Evolutionary conservation across 2,888 invertebrate species (phyloP).

Genomic region (Trichacis sp.): DNA sequence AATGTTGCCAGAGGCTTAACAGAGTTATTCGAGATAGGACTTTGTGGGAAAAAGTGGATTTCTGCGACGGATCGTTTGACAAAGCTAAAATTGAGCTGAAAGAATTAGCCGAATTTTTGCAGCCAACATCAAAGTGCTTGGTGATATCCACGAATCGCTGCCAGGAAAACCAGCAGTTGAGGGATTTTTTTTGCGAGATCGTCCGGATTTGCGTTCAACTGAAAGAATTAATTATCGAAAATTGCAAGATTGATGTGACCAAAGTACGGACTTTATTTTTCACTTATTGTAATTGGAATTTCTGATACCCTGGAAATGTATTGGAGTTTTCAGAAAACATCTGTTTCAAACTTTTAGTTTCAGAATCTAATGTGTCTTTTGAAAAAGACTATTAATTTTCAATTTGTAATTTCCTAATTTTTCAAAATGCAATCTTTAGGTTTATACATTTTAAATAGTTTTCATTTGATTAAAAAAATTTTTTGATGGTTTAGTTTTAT

Average conservation of each 20-base stretch:
- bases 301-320: too few species aligned
- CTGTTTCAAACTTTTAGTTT: too few species aligned
- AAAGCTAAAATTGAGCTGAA: conserved; percentile 60
- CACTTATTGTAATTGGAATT: too few species aligned
- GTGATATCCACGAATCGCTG: conserved; percentile 58
- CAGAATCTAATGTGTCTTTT: too few species aligned
- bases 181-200: conserved; percentile 61
- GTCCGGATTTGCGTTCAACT: conserved; percentile 65
- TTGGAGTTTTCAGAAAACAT: too few species aligned
- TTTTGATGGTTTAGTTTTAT: too few species aligned
- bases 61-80: conserved; percentile 57
- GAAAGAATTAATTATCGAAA: conserved; percentile 69
- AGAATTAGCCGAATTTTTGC: conserved; percentile 69
- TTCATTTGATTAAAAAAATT: too few species aligned
- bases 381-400: too few species aligned
- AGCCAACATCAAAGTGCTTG: conserved; percentile 65
- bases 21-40: conserved; percentile 70
- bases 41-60: conserved; percentile 72
- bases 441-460: too few species aligned
- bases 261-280: conserved; percentile 65
- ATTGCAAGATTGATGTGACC: conserved; percentile 71
- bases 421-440: too few species aligned
- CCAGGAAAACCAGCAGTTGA: conserved; percentile 65
- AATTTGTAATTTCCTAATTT: too few species aligned
- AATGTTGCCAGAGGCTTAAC: conserved; percentile 73